Evolutionary conservation across 1,140 invertebrate genomes (phyloP).

Genomic region (Scaptomyza hsui): DNA sequence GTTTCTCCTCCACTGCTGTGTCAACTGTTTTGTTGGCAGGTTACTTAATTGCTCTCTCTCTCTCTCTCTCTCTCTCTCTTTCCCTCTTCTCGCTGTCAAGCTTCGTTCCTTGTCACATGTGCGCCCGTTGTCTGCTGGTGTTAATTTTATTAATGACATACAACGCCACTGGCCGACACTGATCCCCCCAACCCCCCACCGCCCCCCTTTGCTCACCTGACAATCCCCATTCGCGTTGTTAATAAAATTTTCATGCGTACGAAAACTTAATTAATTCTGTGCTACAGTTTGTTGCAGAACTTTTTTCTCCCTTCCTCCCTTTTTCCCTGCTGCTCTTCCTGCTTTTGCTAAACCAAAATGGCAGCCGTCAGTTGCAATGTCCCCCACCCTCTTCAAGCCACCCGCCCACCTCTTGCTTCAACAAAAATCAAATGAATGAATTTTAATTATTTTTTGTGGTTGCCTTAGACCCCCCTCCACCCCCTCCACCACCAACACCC

Average conservation of each 20-base stretch:
- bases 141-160: constrained; percentile 84
- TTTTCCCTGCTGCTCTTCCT: not conserved
- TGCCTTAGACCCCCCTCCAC: not conserved
- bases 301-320: constrained; percentile 30
- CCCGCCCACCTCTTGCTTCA: not conserved
- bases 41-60: constrained; percentile 79
- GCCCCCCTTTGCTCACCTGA: not conserved
- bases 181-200: constrained; percentile 6
- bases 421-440: constrained; percentile 80
- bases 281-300: constrained; percentile 73
- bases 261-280: constrained; percentile 80
- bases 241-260: constrained; percentile 79
- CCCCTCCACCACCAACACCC: not conserved
- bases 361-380: constrained; percentile 34
- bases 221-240: constrained; percentile 40
- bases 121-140: constrained; percentile 51
- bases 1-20: constrained; percentile 21
- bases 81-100: constrained; percentile 1
- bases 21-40: constrained; percentile 79
- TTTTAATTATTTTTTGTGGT: constrained; percentile 78
- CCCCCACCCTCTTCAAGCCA: not conserved
- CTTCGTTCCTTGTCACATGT: constrained; percentile 33
- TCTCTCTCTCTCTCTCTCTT: constrained; percentile 11
- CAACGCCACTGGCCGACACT: constrained; percentile 53
- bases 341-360: constrained; percentile 44